phyloP scores from a whole-genome alignment of 2,113 vertebrate genomes.

The Hoplias malabaricus region DNA sequence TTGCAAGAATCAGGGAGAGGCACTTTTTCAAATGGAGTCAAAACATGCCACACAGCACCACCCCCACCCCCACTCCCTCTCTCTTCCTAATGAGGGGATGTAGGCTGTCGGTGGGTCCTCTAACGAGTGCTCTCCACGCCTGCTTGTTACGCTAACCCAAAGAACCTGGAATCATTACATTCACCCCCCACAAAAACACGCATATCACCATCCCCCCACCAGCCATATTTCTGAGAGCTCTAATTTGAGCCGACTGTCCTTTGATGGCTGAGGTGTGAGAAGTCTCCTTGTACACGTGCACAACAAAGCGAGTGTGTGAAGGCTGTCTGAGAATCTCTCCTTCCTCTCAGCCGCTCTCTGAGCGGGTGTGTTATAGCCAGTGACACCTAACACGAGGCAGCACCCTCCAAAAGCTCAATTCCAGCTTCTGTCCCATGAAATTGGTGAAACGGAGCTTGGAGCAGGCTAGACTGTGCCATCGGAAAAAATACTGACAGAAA shows the following conservation, averaged over 20 bases:
- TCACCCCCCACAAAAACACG: background rate
- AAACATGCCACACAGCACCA: slow-evolving; percentile 40
- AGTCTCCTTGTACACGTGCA: slow-evolving; percentile 2
- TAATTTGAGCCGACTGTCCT: slow-evolving; percentile 24
- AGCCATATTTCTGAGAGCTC: slow-evolving; percentile 11
- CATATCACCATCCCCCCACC: background rate
- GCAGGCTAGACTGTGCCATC: background rate
- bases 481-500: background rate
- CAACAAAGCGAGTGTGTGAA: background rate
- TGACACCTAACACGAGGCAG: background rate
- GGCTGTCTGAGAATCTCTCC: background rate
- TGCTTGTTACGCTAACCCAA: slow-evolving; percentile 27
- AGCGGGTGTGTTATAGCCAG: background rate
- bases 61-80: no score
- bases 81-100: slow-evolving; percentile 39
- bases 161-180: slow-evolving; percentile 9
- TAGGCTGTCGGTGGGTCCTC: slow-evolving; percentile 14
- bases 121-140: slow-evolving; percentile 26
- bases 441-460: background rate
- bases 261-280: background rate
- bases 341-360: background rate
- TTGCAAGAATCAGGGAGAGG: slow-evolving; percentile 22
- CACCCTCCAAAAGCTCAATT: background rate
- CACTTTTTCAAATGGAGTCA: slow-evolving; percentile 37
- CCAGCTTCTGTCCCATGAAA: background rate